Percentiles rank a stretch among this genome's conserved stretches.
Conservation (phyloP, 2,113 vertebrate species). For the Columbina picui region DNA sequence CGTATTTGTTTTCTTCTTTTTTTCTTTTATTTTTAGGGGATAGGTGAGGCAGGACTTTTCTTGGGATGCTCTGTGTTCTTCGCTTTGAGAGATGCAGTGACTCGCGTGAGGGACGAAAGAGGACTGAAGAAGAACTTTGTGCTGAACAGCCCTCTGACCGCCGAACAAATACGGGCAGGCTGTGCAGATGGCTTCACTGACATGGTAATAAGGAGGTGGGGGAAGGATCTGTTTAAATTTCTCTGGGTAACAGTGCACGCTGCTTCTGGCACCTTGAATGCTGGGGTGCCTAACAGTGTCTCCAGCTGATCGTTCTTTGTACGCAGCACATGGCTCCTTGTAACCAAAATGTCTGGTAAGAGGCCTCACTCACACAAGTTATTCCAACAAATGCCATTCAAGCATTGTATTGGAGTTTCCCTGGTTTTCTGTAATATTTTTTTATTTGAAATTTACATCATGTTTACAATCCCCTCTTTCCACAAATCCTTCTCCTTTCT, state of each 20-base stretch:
- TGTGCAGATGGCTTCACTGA: slow-evolving; percentile 79
- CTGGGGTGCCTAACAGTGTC: not conserved
- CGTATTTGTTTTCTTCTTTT: not conserved
- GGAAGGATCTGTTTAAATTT: not conserved
- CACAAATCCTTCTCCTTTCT: not conserved
- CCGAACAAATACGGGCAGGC: slow-evolving; percentile 77
- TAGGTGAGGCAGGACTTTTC: slow-evolving; percentile 82
- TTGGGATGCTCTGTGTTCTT: slow-evolving; percentile 86
- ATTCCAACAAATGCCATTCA: not conserved
- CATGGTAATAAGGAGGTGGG: slow-evolving; percentile 68
- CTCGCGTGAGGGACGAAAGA: slow-evolving; percentile 71
- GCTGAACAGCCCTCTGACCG: slow-evolving; percentile 80
- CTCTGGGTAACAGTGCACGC: not conserved
- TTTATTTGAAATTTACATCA: not conserved
- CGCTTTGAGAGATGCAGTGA: slow-evolving; percentile 80
- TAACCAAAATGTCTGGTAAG: not conserved
- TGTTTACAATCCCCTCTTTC: not conserved
- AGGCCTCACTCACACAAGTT: not conserved
- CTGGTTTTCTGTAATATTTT: not conserved
- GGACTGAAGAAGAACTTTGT: slow-evolving; percentile 72
- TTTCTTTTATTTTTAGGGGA: slow-evolving; percentile 69
- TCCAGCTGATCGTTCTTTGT: not conserved
- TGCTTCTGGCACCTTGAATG: not conserved
- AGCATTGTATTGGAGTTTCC: not conserved
- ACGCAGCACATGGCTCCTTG: not conserved